phyloP scores from a whole-genome alignment of 1,140 invertebrate species.

The Drosophila sucinea region DNA sequence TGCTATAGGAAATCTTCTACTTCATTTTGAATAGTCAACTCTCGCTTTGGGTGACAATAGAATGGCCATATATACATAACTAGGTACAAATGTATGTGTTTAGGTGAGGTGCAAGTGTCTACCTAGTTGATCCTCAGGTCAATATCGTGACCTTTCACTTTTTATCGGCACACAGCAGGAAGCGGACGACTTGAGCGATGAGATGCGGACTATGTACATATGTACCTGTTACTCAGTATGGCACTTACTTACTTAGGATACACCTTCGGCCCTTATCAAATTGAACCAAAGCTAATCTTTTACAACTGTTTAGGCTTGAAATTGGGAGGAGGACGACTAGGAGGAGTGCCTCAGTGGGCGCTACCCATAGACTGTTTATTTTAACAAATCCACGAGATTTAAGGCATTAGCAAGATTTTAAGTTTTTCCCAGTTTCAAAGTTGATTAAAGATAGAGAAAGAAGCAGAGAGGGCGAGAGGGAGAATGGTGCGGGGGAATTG shows the following conservation, averaged over 20 bases:
- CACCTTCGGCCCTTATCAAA: neutral
- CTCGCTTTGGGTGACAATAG: neutral
- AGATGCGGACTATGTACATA: neutral
- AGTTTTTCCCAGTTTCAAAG: slow-evolving; percentile 34
- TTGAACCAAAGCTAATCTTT: slow-evolving; percentile 45
- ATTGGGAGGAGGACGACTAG: slow-evolving; percentile 3
- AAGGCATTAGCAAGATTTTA: slow-evolving; percentile 57
- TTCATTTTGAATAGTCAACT: too few species aligned
- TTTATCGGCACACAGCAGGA: slow-evolving; percentile 24
- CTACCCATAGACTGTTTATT: slow-evolving; percentile 48
- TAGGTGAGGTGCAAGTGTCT: neutral
- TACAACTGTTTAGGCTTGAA: slow-evolving; percentile 46
- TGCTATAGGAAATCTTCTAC: neutral
- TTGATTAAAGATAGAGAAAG: slow-evolving; percentile 24
- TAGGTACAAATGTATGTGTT: neutral
- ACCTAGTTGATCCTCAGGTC: slow-evolving; percentile 9
- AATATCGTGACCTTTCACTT: slow-evolving; percentile 24
- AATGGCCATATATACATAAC: neutral
- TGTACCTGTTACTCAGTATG: slow-evolving; percentile 31
- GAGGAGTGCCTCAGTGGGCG: slow-evolving; percentile 26
- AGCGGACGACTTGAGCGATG: neutral
- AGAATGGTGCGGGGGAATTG: slow-evolving; percentile 23
- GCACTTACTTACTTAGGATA: slow-evolving; percentile 5
- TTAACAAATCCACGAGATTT: slow-evolving; percentile 56
- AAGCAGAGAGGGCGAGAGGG: slow-evolving; percentile 12